Evolutionary conservation across 2,888 invertebrate species (phyloP).

Genomic region (Macaria notata): DNA sequence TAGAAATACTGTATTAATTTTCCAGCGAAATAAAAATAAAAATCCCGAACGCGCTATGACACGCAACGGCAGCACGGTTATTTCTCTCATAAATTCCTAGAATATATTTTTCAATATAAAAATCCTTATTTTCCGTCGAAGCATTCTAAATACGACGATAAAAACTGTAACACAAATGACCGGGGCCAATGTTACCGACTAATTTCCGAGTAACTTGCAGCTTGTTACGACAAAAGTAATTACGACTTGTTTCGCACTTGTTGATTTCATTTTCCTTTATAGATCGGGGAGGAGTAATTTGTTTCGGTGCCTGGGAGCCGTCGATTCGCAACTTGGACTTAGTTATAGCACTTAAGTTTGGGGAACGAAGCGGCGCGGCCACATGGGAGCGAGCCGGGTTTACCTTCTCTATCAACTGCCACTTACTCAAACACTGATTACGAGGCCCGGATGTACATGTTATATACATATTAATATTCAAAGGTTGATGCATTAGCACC

Average conservation of each 20-base stretch:
- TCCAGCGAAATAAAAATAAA: slow-evolving; percentile 2
- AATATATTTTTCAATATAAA: slow-evolving; percentile 21
- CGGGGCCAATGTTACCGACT: slow-evolving; percentile 37
- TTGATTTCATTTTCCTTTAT: slow-evolving; percentile 50
- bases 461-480: no score
- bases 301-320: slow-evolving; percentile 40
- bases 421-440: no score
- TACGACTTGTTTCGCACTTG: slow-evolving; percentile 51
- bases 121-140: slow-evolving; percentile 8
- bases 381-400: slow-evolving; percentile 4
- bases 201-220: slow-evolving; percentile 41
- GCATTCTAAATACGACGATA: slow-evolving; percentile 9
- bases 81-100: slow-evolving; percentile 8
- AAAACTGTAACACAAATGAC: slow-evolving; percentile 27
- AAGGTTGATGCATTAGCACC: no score
- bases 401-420: background rate
- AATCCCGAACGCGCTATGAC: slow-evolving; percentile 1
- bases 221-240: slow-evolving; percentile 46
- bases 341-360: slow-evolving; percentile 28
- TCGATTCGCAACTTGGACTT: slow-evolving; percentile 17
- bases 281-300: slow-evolving; percentile 48
- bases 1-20: slow-evolving; percentile 1
- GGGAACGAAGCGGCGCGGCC: slow-evolving; percentile 3
- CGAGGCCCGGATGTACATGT: no score
- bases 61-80: background rate